Percentiles rank a stretch among this genome's conserved stretches.
Conservation (phyloP, 2,888 invertebrate genomes). For the Limnephilus rhombicus region DNA sequence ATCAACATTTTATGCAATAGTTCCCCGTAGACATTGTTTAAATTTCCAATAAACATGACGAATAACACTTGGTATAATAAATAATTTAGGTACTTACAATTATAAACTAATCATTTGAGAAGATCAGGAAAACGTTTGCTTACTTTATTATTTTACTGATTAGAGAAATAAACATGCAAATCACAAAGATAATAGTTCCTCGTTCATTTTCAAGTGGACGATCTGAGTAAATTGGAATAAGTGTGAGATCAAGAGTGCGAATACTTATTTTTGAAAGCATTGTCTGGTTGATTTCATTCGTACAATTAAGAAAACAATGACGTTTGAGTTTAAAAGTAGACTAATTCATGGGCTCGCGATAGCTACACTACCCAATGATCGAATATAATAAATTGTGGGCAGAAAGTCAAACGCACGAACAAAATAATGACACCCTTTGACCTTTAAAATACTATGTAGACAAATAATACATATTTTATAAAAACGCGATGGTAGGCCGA, state of each 20-base stretch:
- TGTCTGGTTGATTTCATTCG: conserved; percentile 14
- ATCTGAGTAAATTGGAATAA: not conserved
- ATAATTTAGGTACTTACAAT: not conserved
- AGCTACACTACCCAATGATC: conserved; percentile 4
- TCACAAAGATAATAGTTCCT: too few species aligned
- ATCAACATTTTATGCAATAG: not conserved
- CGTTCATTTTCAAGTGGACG: not conserved
- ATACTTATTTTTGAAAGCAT: not conserved
- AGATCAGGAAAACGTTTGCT: not conserved
- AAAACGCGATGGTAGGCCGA: not conserved
- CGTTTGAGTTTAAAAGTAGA: conserved; percentile 39
- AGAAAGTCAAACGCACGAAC: not conserved
- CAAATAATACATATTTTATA: not conserved
- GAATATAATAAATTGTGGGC: not conserved
- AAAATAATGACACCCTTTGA: not conserved
- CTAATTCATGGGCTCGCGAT: not conserved
- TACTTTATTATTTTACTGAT: not conserved
- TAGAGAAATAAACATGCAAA: too few species aligned
- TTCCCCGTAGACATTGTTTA: not conserved
- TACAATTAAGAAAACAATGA: conserved; percentile 24
- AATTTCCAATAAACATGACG: not conserved
- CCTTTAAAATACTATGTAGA: not conserved
- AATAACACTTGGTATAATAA: not conserved
- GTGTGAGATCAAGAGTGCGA: not conserved
- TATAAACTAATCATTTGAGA: not conserved